Conservation (phyloP, 2,113 vertebrate species). For the Aepyceros melampus region DNA sequence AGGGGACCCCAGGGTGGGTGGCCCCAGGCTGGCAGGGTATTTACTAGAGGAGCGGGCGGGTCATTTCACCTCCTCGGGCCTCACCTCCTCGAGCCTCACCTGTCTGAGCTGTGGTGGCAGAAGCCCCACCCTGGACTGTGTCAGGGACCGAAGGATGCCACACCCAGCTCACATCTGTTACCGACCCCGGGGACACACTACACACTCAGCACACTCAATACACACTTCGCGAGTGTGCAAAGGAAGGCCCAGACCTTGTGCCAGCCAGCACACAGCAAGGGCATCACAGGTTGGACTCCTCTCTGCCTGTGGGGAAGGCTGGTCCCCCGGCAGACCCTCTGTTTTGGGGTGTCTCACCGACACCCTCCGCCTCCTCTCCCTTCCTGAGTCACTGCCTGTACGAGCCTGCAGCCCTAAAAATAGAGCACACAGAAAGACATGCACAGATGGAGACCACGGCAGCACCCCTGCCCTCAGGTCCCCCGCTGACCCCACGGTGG, state of each 20-base stretch:
- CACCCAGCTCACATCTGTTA: background rate
- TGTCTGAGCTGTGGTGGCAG: background rate
- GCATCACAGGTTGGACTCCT: background rate
- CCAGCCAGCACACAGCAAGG: background rate
- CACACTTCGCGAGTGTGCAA: background rate
- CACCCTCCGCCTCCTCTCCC: background rate
- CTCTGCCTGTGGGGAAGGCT: background rate
- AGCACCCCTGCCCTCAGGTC: background rate
- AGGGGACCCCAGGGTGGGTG: background rate
- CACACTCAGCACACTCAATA: background rate
- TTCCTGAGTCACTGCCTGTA: conserved; percentile 31
- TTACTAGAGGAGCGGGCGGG: background rate
- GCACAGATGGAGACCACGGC: background rate
- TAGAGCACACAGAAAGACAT: background rate
- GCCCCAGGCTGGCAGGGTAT: background rate
- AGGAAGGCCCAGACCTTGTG: background rate
- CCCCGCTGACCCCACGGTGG: background rate
- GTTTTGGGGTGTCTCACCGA: background rate
- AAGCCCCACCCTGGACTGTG: background rate
- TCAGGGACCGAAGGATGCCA: background rate
- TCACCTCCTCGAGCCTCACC: background rate
- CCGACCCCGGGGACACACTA: background rate
- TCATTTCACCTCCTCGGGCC: background rate
- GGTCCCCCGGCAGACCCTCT: background rate
- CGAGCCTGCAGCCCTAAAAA: conserved; percentile 31